Base-by-base conservation (phyloP, 1,140 invertebrate species). In the Rhyacophila brunnea region DNA sequence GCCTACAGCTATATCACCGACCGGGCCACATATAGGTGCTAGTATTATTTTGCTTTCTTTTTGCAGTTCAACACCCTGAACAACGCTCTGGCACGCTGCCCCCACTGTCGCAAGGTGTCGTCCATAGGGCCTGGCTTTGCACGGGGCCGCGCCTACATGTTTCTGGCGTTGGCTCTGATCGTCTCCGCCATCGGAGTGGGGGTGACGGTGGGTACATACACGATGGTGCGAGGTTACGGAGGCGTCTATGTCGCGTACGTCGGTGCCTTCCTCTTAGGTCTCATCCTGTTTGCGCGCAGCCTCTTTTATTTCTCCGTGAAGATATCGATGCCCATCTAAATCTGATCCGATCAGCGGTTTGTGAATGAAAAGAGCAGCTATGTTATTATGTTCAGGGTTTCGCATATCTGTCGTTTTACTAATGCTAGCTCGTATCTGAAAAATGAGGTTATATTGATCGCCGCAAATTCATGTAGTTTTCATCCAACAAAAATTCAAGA, bases 11-110 rank as follows among this genome's bases (percentile, higher is more conserved):
- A n/a, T n/a, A n/a, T n/a, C n/a, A n/a, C n/a, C n/a, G n/a, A n/a
- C n/a, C n/a, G n/a, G n/a, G n/a, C n/a, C n/a, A n/a, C n/a, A n/a
- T n/a, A n/a, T n/a, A n/a, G n/a, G n/a, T n/a, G n/a, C n/a, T n/a
- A n/a, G n/a, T n/a, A n/a, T n/a, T n/a, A n/a, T n/a, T n/a, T n/a
- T n/a, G n/a, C 23, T 28, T 9, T 28, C 23, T 7, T 60, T 66
- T 83, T 85, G 34, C 81, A 95, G 91, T 97, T 96, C 73, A 95
- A 96, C 74, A 91, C 91, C 61, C 78, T 95, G 70, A 92, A 91
- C 70, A 97, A 96, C 79, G 88, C 93, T 59, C 81, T 97, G 56
- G 95, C 95, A n/a, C 85, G 93, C 71, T 98, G 95, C 83, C 94
- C 95, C 32, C 92, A 96, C 77, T 98, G 95, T 78, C 85, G 92